Conservation (phyloP, 1,140 invertebrate genomes). For the Drosophila orena region DNA sequence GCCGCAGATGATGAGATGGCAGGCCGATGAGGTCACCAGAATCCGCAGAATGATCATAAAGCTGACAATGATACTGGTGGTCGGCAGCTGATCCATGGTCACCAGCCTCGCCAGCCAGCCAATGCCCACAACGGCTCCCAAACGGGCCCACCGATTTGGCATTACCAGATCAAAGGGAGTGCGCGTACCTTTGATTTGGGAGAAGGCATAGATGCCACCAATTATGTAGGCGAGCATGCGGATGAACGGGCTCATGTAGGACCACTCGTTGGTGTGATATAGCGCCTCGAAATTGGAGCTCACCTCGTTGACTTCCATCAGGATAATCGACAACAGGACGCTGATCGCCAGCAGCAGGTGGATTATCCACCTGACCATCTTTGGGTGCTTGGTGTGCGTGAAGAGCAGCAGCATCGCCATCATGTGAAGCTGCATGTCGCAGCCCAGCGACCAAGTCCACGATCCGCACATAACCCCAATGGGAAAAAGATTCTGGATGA, state of each 20-base stretch:
- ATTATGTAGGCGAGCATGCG: slow-evolving; percentile 38
- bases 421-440: slow-evolving; percentile 91
- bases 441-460: slow-evolving; percentile 93
- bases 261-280: slow-evolving; percentile 1
- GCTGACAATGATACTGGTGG: not conserved
- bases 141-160: slow-evolving; percentile 1
- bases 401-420: slow-evolving; percentile 86
- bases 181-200: not conserved
- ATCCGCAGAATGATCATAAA: not conserved
- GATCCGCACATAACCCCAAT: slow-evolving; percentile 88
- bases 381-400: slow-evolving; percentile 78
- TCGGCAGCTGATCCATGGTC: not conserved
- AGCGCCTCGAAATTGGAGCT: slow-evolving; percentile 15
- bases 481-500: slow-evolving; percentile 87
- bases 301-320: slow-evolving; percentile 10
- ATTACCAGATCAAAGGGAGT: slow-evolving; percentile 14
- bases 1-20: slow-evolving; percentile 30
- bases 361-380: not conserved
- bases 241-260: slow-evolving; percentile 21
- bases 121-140: not conserved
- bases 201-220: slow-evolving; percentile 39
- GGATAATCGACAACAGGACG: not conserved
- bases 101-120: not conserved
- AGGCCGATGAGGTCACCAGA: not conserved
- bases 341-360: not conserved